phyloP scores from a whole-genome alignment of 2,113 vertebrate species.

The Pluvialis apricaria region DNA sequence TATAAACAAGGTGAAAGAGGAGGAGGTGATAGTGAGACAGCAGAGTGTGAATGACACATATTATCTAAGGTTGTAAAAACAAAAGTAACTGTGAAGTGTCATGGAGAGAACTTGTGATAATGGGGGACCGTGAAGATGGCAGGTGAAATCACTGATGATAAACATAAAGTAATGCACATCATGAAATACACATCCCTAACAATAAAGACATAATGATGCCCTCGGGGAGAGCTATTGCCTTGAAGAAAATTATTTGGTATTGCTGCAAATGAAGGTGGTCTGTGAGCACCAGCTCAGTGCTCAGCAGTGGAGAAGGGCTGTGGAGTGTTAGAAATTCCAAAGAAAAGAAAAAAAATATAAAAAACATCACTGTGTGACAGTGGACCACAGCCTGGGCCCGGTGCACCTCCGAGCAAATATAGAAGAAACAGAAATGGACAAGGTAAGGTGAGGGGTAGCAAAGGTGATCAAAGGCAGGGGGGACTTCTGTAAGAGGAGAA shows the following conservation, averaged over 20 bases:
- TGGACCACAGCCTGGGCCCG: not conserved
- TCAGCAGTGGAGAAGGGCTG: not conserved
- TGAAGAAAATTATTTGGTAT: not conserved
- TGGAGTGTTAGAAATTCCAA: not conserved
- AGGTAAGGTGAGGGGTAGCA: not conserved
- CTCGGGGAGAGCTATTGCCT: not conserved
- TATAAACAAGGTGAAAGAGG: not conserved
- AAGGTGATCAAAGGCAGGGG: not conserved
- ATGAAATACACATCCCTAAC: not conserved
- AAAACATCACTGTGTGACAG: not conserved
- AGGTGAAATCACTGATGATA: not conserved
- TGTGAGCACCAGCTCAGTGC: not conserved
- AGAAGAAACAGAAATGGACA: not conserved
- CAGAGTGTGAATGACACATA: not conserved
- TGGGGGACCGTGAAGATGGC: not conserved
- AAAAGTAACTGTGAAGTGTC: not conserved
- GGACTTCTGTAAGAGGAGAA: not conserved
- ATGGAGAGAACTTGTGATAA: not conserved
- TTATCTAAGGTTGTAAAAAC: not conserved
- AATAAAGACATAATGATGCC: not conserved
- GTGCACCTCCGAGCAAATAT: rapidly evolving
- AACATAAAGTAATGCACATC: not conserved
- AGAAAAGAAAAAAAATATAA: not conserved
- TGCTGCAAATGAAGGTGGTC: not conserved
- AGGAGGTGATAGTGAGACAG: not conserved